Percentiles rank a stretch among this genome's conserved stretches.
Evolutionary conservation across 2,888 invertebrate species (phyloP).

Genomic region (Holacanthella duospinosa): DNA sequence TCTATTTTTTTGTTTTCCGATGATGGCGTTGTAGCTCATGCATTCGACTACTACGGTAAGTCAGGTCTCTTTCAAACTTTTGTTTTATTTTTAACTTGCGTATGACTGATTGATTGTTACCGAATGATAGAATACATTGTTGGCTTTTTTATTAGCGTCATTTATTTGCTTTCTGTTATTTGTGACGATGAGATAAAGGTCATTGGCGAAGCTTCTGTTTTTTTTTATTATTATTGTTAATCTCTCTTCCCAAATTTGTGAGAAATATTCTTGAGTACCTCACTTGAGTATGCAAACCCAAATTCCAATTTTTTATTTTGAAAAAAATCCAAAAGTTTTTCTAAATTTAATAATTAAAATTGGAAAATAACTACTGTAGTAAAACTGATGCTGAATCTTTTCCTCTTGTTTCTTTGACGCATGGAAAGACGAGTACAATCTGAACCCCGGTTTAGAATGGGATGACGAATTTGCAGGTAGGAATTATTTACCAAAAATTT

Average conservation of each 20-base stretch:
- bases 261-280: too few relatives aligned
- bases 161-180: neutral
- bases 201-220: neutral
- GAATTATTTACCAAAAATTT: conserved; percentile 49
- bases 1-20: conserved; percentile 42
- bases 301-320: conserved; percentile 8
- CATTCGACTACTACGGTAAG: conserved; percentile 99
- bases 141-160: neutral
- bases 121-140: neutral
- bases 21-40: conserved; percentile 71
- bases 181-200: neutral
- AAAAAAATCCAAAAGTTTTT: too few relatives aligned
- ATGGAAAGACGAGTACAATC: conserved; percentile 94
- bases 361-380: neutral
- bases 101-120: neutral
- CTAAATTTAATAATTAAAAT: neutral
- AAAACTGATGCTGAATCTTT: neutral
- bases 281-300: conserved; percentile 32
- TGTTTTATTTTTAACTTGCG: too few relatives aligned
- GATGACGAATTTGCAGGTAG: conserved; percentile 99
- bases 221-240: too few relatives aligned
- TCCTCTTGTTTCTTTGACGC: neutral
- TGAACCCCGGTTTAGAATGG: conserved; percentile 99
- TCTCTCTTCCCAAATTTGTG: too few relatives aligned
- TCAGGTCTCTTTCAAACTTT: conserved; percentile 42